A percentile compares a stretch with the other conserved stretches of the same genome.
Evolutionary conservation across 2,113 vertebrate species (phyloP).

Genomic region (human): GRCh38 chr6:139694501-139695000

Average conservation of each 20-base stretch:
- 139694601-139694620: slow-evolving; percentile 13
- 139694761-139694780: slow-evolving; percentile 14
- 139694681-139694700: slow-evolving; percentile 1
- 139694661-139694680: slow-evolving; percentile 39
- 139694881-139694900: slow-evolving; percentile 24
- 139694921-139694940: slow-evolving; percentile 3
- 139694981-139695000: not conserved
- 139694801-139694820: slow-evolving; percentile 47
- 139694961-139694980: not conserved
- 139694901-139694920: not conserved
- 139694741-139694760: slow-evolving; percentile 30
- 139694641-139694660: not conserved
- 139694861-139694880: not conserved
- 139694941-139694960: slow-evolving; percentile 22
- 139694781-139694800: not conserved
- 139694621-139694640: slow-evolving; percentile 30
- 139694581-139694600: not conserved
- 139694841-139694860: slow-evolving; percentile 46
- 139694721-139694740: slow-evolving; percentile 28
- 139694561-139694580: not conserved
- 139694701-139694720: slow-evolving; percentile 30
- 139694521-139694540: not conserved
- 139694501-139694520: not conserved
- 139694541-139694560: not conserved
- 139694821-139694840: slow-evolving; percentile 43